Evolutionary conservation across 2,797 vertebrate species (phyloP).

Genomic region (Spheniscus humboldti): DNA sequence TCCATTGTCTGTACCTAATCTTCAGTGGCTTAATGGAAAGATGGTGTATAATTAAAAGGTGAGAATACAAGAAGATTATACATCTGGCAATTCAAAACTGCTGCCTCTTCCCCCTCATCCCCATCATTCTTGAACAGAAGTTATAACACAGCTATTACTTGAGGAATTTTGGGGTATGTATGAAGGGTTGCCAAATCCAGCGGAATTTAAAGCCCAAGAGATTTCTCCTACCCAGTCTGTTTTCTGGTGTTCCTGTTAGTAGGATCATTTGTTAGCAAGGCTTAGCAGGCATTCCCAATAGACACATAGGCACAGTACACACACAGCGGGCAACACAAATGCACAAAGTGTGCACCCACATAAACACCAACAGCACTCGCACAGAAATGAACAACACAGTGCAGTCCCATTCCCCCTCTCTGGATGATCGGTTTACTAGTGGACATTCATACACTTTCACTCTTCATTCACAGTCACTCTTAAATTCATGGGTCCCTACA

Average conservation of each 20-base stretch:
- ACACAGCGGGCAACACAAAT: background rate
- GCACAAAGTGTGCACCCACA: background rate
- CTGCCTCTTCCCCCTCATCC: background rate
- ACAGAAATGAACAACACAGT: background rate
- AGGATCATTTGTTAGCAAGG: background rate
- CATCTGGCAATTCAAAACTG: background rate
- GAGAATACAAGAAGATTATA: background rate
- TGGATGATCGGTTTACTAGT: background rate
- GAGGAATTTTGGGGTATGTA: background rate
- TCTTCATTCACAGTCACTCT: background rate
- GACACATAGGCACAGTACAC: background rate
- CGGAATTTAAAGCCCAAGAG: background rate
- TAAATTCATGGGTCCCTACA: background rate
- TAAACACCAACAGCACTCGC: background rate
- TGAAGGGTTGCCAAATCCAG: background rate
- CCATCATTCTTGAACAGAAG: background rate
- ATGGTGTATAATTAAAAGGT: background rate
- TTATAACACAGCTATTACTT: background rate
- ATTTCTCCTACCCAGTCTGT: background rate
- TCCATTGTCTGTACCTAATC: background rate
- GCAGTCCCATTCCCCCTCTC: background rate
- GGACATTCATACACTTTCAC: background rate
- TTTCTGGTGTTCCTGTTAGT: background rate
- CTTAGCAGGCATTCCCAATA: background rate
- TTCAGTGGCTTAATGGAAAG: background rate